Percentiles rank a stretch among this genome's conserved stretches.
These are phyloP conservation scores for Plectropomus leopardus DNA, from an alignment of 2,113 vertebrate genomes.

Conservation along the genomic window DNA sequence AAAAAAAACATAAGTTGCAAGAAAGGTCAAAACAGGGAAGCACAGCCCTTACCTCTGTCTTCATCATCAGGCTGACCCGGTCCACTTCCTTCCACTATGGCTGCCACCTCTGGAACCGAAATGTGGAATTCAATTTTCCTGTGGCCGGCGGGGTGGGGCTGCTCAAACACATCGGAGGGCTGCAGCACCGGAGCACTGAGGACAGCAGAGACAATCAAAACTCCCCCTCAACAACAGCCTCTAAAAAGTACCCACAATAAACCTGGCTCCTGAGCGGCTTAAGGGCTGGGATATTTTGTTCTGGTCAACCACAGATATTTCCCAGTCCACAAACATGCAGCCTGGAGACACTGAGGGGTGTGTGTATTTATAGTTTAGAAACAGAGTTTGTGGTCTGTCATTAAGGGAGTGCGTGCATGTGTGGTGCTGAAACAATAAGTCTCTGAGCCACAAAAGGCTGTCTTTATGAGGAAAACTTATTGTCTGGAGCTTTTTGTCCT, in stretches of 20 bases:
- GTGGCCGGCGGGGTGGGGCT: constrained; percentile 86
- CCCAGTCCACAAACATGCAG: constrained; percentile 44
- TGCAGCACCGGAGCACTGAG: constrained; percentile 87
- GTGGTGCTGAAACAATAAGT: constrained; percentile 40
- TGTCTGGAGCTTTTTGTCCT: constrained; percentile 44
- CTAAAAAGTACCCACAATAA: constrained; percentile 50
- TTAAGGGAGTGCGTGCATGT: constrained; percentile 43
- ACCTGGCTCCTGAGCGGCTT: constrained; percentile 37
- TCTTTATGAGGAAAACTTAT: constrained; percentile 59
- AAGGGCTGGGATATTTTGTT: constrained; percentile 16
- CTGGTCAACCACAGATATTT: constrained; percentile 58
- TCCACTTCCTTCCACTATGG: constrained; percentile 77
- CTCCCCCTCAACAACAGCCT: constrained; percentile 24
- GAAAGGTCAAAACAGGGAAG: background rate
- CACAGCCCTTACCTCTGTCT: constrained; percentile 56
- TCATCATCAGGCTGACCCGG: constrained; percentile 30
- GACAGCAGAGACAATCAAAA: constrained; percentile 70
- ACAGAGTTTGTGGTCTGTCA: constrained; percentile 51
- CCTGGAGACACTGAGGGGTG: constrained; percentile 40
- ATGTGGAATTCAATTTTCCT: constrained; percentile 97
- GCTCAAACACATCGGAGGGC: constrained; percentile 96
- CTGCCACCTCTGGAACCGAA: constrained; percentile 85
- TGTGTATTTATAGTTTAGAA: constrained; percentile 60
- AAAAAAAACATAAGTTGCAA: background rate
- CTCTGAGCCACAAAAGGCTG: constrained; percentile 31